Evolutionary conservation across 1,140 invertebrate genomes (phyloP), one percentile per base, ranked within the genome.

Genomic region (Drosophila mayri): DNA sequence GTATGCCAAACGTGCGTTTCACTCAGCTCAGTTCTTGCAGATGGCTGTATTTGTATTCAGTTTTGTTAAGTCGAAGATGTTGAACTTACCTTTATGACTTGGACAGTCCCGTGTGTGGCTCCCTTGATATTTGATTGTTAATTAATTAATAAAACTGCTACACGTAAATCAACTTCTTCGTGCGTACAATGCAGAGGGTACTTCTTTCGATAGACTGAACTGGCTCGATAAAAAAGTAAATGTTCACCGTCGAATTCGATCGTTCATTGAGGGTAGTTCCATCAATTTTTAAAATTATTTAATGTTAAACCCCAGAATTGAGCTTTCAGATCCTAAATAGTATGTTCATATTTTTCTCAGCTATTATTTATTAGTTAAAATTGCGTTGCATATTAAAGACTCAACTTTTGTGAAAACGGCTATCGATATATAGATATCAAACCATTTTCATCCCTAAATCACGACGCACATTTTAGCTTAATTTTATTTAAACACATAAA

Each of bases 381-480:
- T 1, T 20, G 0, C 1, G 3, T 10, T 35, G 7, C 0, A 0
- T 0, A 10, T 8, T 9, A 9, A 52, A 52, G 22, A 16, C 12
- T 1, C 2, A 54, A 22, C 32, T n/a, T 11, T 25, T 22, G 6
- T 38, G 32, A 22, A 16, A 54, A 22, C 14, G 2, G 0, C 14
- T 16, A 59, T 57, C 41, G 40, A 43, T 66, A 14, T 30, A 20
- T n/a, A 28, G 4, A 1, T 6, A 67, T 68, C 30, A 12, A 10
- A 3, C 1, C 16, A 5, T 9, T 30, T 10, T 0, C 43, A 72
- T 16, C 52, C 18, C 22, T 35, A 41, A 20, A 20, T 41, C 6
- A 4, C 37, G 43, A 60, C 67, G 54, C 75, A 77, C 75, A 76
- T 76, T 77, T 57, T 32, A 20, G 11, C 18, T 50, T 37, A n/a